These are phyloP conservation scores for Hirudo medicinalis DNA, from an alignment of 1,140 invertebrate species.

Conservation along the genomic window DNA sequence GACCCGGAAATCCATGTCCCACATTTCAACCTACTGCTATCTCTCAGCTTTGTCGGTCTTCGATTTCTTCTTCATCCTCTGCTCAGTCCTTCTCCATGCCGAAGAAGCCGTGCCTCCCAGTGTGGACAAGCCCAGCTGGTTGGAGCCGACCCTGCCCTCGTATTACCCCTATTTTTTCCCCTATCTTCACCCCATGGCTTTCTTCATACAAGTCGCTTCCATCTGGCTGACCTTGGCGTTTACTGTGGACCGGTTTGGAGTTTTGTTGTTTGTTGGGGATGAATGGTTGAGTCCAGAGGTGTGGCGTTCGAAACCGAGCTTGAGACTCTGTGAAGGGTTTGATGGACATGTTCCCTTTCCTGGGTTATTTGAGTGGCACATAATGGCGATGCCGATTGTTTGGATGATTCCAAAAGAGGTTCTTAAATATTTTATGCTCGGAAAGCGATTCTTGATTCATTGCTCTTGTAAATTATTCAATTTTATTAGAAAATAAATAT, in stretches of 20 bases:
- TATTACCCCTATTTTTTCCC: slow-evolving; percentile 35
- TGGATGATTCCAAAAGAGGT: too few species aligned
- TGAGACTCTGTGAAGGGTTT: too few species aligned
- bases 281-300: too few species aligned
- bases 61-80: slow-evolving; percentile 34
- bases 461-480: too few species aligned
- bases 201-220: slow-evolving; percentile 37
- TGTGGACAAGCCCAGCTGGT: slow-evolving; percentile 20
- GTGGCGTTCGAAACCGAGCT: too few species aligned
- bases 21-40: slow-evolving; percentile 38
- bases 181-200: slow-evolving; percentile 32
- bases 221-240: slow-evolving; percentile 41
- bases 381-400: too few species aligned
- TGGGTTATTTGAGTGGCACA: too few species aligned
- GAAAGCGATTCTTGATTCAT: too few species aligned
- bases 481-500: too few species aligned
- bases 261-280: too few species aligned
- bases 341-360: too few species aligned
- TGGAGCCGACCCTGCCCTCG: slow-evolving; percentile 24
- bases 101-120: slow-evolving; percentile 30
- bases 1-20: slow-evolving; percentile 31
- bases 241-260: slow-evolving; percentile 33
- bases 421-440: too few species aligned
- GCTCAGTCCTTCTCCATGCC: slow-evolving; percentile 30
- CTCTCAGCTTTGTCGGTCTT: slow-evolving; percentile 36